Conservation (phyloP, 2,797 vertebrate genomes). For the Denticeps clupeoides region DNA sequence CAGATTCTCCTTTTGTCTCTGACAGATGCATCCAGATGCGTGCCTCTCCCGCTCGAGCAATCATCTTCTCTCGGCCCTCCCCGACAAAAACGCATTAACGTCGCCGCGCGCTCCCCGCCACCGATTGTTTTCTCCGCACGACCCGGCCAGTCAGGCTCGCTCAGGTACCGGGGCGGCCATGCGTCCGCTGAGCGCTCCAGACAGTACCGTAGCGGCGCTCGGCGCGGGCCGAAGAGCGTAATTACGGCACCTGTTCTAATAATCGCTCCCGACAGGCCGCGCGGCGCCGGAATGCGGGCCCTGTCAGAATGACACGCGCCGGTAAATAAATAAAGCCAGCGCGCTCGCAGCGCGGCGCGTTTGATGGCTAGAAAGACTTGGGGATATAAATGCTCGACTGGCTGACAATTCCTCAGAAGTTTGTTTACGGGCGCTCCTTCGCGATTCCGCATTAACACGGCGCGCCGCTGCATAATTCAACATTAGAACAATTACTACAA, state of each 20-base stretch:
- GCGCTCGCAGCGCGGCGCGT: slow-evolving; percentile 14
- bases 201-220: slow-evolving; percentile 10
- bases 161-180: too few species aligned
- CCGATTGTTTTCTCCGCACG: too few species aligned
- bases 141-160: too few species aligned
- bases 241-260: slow-evolving; percentile 20
- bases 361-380: slow-evolving; percentile 11
- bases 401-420: slow-evolving; percentile 17
- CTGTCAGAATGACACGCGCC: slow-evolving; percentile 6
- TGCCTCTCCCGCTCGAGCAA: too few species aligned
- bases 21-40: too few species aligned
- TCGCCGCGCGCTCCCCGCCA: too few species aligned
- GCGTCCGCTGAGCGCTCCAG: too few species aligned
- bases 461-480: slow-evolving; percentile 15
- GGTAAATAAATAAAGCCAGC: slow-evolving; percentile 23
- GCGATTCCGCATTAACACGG: slow-evolving; percentile 23
- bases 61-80: too few species aligned
- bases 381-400: slow-evolving; percentile 24
- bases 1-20: too few species aligned
- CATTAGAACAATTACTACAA: slow-evolving; percentile 14
- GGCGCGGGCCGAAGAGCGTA: slow-evolving; percentile 10
- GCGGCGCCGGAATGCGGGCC: neutral
- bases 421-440: slow-evolving; percentile 23
- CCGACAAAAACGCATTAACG: too few species aligned
- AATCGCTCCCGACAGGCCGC: slow-evolving; percentile 19